A percentile compares a stretch with the other conserved stretches of the same genome.
Evolutionary conservation across 2,113 vertebrate species (phyloP).

Genomic region (Charina bottae): DNA sequence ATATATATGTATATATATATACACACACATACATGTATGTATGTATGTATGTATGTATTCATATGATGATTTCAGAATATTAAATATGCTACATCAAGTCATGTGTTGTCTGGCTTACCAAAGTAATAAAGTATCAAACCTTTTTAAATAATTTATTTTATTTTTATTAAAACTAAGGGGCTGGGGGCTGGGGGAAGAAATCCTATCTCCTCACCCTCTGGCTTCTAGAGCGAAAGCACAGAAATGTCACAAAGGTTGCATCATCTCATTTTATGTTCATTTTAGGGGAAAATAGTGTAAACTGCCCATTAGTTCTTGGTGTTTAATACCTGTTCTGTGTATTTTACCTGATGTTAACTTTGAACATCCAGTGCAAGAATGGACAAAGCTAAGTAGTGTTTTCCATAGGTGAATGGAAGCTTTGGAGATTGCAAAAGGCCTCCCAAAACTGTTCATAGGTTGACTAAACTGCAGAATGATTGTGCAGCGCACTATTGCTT

Average conservation of each 20-base stretch:
- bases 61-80: conserved; percentile 76
- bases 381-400: conserved; percentile 46
- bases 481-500: conserved; percentile 46
- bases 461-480: conserved; percentile 44
- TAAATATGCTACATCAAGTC: conserved; percentile 73
- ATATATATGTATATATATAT: conserved; percentile 71
- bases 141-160: conserved; percentile 79
- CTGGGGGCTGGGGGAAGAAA: conserved; percentile 62
- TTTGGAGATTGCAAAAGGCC: background rate
- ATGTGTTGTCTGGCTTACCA: conserved; percentile 74
- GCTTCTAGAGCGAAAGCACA: conserved; percentile 78
- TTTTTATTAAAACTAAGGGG: conserved; percentile 73
- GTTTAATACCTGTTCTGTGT: conserved; percentile 62
- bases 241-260: conserved; percentile 73
- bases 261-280: conserved; percentile 79
- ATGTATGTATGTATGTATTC: conserved; percentile 77
- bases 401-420: conserved; percentile 44
- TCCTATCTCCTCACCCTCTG: conserved; percentile 20
- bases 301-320: conserved; percentile 63
- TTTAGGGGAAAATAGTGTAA: conserved; percentile 59
- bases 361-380: conserved; percentile 61
- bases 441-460: background rate
- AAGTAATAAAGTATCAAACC: conserved; percentile 73
- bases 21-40: conserved; percentile 63
- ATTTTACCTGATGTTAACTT: conserved; percentile 50